A percentile compares a stretch with the other conserved stretches of the same genome.
These are phyloP conservation scores for Rhinatrema bivittatum DNA, from an alignment of 2,797 vertebrate genomes.

Conservation along the genomic window DNA sequence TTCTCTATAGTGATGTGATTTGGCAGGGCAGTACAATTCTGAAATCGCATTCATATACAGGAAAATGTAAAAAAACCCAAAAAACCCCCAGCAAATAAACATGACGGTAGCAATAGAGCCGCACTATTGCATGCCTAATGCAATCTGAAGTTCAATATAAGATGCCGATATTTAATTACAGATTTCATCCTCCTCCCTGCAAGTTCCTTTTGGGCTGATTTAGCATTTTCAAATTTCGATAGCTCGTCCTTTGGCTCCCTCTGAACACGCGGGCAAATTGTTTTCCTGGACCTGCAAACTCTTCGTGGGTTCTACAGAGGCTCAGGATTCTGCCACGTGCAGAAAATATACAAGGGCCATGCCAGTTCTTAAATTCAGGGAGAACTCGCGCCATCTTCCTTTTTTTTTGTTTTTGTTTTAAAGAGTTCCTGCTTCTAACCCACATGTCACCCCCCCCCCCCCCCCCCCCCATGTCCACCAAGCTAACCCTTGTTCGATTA, in stretches of 20 bases:
- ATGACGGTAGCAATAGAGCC: slow-evolving; percentile 47
- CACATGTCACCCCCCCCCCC: too few species aligned
- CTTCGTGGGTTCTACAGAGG: too few species aligned
- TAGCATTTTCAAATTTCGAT: slow-evolving; percentile 53
- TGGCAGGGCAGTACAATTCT: slow-evolving; percentile 49
- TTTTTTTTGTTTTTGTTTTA: too few species aligned
- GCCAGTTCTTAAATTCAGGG: too few species aligned
- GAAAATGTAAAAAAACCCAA: slow-evolving; percentile 12
- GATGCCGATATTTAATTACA: slow-evolving; percentile 48
- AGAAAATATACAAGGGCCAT: too few species aligned
- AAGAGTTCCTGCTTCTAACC: too few species aligned
- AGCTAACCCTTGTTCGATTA: too few species aligned
- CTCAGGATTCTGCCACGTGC: too few species aligned
- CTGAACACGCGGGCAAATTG: slow-evolving; percentile 8
- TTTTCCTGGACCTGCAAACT: too few species aligned
- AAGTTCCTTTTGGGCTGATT: slow-evolving; percentile 61
- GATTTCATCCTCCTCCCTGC: slow-evolving; percentile 54
- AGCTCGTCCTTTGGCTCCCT: slow-evolving; percentile 47
- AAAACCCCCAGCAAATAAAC: slow-evolving; percentile 36
- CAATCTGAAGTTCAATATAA: slow-evolving; percentile 55
- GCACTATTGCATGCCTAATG: slow-evolving; percentile 65
- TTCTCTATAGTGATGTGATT: slow-evolving; percentile 39
- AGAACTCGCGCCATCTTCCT: too few species aligned
- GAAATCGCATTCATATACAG: slow-evolving; percentile 24
- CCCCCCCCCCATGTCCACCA: too few species aligned